Evolutionary conservation across 2,113 vertebrate species (phyloP).

Genomic region (Siphamia tubifer): DNA sequence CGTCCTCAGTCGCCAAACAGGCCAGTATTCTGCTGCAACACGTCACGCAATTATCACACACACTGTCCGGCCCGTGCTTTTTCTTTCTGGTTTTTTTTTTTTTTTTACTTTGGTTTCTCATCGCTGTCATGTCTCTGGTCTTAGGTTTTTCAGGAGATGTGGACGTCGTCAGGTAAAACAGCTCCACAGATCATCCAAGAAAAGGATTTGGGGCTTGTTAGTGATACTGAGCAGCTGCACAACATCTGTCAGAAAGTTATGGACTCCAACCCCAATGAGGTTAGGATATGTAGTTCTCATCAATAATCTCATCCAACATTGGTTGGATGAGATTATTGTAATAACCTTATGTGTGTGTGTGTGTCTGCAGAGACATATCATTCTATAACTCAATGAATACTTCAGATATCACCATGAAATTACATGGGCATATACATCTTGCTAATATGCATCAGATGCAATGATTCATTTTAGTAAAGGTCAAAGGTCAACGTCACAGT

Average conservation of each 20-base stretch:
- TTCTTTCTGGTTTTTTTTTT: too few relatives aligned
- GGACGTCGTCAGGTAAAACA: constrained; percentile 82
- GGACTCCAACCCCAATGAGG: constrained; percentile 85
- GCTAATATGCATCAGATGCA: too few relatives aligned
- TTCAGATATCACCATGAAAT: too few relatives aligned
- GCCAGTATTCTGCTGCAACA: constrained; percentile 71
- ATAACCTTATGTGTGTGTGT: too few relatives aligned
- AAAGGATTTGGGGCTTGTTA: constrained; percentile 84
- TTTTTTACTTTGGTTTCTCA: constrained; percentile 1
- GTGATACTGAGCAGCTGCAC: constrained; percentile 80
- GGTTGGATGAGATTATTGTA: too few relatives aligned
- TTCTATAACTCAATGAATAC: too few relatives aligned
- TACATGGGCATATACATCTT: too few relatives aligned
- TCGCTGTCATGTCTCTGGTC: not conserved
- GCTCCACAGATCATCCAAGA: constrained; percentile 85
- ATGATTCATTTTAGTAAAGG: too few relatives aligned
- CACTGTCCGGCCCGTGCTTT: not conserved
- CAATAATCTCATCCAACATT: too few relatives aligned
- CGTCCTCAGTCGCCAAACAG: constrained; percentile 87
- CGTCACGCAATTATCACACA: constrained; percentile 13
- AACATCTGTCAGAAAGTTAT: constrained; percentile 86
- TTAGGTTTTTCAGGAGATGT: constrained; percentile 85
- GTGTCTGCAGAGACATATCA: too few relatives aligned
- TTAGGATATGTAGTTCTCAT: constrained; percentile 51
- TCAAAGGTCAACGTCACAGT: too few relatives aligned